A percentile compares a stretch with the other conserved stretches of the same genome.
Conservation (phyloP, 2,888 invertebrate genomes). For the Synergus japonicus region DNA sequence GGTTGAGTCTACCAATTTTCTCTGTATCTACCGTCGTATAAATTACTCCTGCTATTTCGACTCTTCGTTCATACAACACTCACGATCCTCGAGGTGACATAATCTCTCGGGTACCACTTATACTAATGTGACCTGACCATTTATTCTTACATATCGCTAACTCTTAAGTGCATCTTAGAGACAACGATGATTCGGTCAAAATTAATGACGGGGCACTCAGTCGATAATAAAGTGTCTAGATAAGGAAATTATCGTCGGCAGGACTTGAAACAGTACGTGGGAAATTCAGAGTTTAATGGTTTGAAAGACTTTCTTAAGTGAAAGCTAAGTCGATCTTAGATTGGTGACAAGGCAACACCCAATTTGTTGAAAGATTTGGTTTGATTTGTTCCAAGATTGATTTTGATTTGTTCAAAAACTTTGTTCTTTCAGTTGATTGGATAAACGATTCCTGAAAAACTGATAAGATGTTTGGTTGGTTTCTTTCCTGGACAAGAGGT, state of each 20-base stretch:
- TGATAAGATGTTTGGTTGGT: neutral
- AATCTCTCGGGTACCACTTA: conserved; percentile 59
- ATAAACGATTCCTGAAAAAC: too few species aligned
- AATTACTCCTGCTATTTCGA: conserved; percentile 57
- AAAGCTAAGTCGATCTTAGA: neutral
- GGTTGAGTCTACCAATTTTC: conserved; percentile 53
- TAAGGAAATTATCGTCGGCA: conserved; percentile 28
- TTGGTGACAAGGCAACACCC: too few species aligned
- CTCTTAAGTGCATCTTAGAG: conserved; percentile 7
- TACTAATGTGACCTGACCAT: conserved; percentile 45
- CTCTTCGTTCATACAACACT: conserved; percentile 57
- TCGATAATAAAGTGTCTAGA: conserved; percentile 27
- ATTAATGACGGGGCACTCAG: conserved; percentile 16
- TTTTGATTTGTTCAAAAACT: too few species aligned
- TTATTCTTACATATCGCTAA: conserved; percentile 24
- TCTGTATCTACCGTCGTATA: conserved; percentile 61
- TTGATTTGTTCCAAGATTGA: too few species aligned
- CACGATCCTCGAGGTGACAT: conserved; percentile 58
- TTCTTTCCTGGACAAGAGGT: neutral
- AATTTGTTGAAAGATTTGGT: too few species aligned
- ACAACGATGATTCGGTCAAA: conserved; percentile 26
- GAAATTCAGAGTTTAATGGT: conserved; percentile 35
- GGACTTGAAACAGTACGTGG: conserved; percentile 17
- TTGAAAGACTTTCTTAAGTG: conserved; percentile 40
- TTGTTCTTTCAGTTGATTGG: too few species aligned